These are phyloP conservation scores for Ostrea edulis DNA, from an alignment of 1,140 invertebrate genomes.

Conservation along the genomic window DNA sequence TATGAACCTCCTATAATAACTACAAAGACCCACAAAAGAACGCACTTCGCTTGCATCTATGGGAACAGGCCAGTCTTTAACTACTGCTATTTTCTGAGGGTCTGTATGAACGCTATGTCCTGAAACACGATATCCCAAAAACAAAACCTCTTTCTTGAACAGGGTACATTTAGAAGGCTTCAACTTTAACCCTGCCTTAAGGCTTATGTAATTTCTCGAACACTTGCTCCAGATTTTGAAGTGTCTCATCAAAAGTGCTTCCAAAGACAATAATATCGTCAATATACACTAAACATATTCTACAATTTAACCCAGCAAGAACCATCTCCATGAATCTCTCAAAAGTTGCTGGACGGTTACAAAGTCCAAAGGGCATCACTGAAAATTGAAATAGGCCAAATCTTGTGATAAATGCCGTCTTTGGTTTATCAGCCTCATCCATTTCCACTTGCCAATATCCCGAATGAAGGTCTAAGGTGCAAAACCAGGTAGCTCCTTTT, in stretches of 20 bases:
- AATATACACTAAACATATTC: slow-evolving; percentile 23
- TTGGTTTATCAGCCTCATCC: not conserved
- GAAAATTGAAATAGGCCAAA: slow-evolving; percentile 40
- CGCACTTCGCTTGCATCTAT: not conserved
- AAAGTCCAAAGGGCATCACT: slow-evolving; percentile 44
- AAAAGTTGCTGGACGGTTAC: slow-evolving; percentile 32
- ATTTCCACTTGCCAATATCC: slow-evolving; percentile 40
- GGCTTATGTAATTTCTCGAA: not conserved
- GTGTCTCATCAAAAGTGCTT: not conserved
- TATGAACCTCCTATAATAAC: slow-evolving; percentile 9
- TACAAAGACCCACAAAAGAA: slow-evolving; percentile 14
- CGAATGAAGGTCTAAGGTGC: slow-evolving; percentile 14
- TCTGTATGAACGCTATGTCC: not conserved
- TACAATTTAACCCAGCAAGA: slow-evolving; percentile 14
- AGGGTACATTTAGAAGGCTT: slow-evolving; percentile 73
- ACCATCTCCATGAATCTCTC: slow-evolving; percentile 33
- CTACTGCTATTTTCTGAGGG: slow-evolving; percentile 14
- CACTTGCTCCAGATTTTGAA: slow-evolving; percentile 22
- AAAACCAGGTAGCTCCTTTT: slow-evolving; percentile 40
- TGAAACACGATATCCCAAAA: slow-evolving; percentile 24
- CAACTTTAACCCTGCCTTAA: slow-evolving; percentile 20
- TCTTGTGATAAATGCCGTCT: slow-evolving; percentile 40
- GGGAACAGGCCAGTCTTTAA: slow-evolving; percentile 4
- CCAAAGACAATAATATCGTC: too few species aligned
- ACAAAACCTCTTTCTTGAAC: slow-evolving; percentile 8